These are phyloP conservation scores for Ecliptopera silaceata DNA, from an alignment of 2,888 invertebrate species.

Conservation along the genomic window DNA sequence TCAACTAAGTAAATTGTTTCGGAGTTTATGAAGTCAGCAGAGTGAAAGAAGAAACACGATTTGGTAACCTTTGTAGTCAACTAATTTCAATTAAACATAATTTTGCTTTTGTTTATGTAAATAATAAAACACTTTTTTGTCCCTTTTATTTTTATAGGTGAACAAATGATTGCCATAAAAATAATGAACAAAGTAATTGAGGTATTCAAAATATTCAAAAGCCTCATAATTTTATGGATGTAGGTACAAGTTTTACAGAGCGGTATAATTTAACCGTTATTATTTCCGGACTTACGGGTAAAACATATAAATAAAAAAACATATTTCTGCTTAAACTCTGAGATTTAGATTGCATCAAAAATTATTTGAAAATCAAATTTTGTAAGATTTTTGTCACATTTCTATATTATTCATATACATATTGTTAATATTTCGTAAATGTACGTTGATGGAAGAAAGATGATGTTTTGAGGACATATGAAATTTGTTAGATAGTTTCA, in stretches of 20 bases:
- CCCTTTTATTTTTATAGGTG: neutral
- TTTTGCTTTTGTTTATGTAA: slow-evolving; percentile 27
- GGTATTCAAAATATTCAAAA: slow-evolving; percentile 18
- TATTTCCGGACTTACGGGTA: neutral
- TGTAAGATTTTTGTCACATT: too few relatives aligned
- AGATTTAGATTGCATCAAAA: too few relatives aligned
- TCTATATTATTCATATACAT: too few relatives aligned
- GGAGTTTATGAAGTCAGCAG: slow-evolving; percentile 30
- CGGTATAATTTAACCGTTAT: slow-evolving; percentile 10
- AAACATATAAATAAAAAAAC: too few relatives aligned
- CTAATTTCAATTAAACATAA: slow-evolving; percentile 33
- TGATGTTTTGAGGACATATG: too few relatives aligned
- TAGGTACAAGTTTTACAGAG: neutral
- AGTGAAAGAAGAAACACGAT: slow-evolving; percentile 32
- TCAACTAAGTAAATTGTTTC: slow-evolving; percentile 21
- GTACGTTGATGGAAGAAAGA: too few relatives aligned
- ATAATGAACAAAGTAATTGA: slow-evolving; percentile 1
- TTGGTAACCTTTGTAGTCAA: slow-evolving; percentile 21
- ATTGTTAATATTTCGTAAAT: too few relatives aligned
- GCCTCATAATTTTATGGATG: slow-evolving; percentile 3
- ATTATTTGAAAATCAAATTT: too few relatives aligned
- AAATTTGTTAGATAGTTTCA: too few relatives aligned
- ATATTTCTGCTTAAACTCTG: too few relatives aligned
- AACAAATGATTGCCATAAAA: slow-evolving; percentile 5
- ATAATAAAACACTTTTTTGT: neutral